Evolutionary conservation across 2,113 vertebrate genomes (phyloP), one percentile per base, ranked within the genome.

Genomic region (Amphiprion ocellaris): DNA sequence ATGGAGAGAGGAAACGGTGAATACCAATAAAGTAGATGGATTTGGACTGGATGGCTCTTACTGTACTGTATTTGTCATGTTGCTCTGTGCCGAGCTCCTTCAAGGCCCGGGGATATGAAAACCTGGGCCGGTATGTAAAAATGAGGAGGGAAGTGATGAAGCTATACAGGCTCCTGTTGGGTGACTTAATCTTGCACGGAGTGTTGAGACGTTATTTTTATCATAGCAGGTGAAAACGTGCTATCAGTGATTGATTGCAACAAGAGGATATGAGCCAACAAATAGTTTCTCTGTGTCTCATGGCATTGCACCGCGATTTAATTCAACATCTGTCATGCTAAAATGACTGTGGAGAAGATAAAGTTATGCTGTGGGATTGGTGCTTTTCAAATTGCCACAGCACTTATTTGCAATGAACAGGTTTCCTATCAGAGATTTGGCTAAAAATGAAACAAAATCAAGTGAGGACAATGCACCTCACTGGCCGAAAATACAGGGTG

Each of bases 11-110:
- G 77, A 85, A 91, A 75, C 64, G 60, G 87, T 82, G 87, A 87
- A 92, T 92, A 87, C 73, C 89, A 90, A 90, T 91, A 90, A 92
- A 90, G 82, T 81, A 84, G 74, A 87, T 72, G 60, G 74, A 86
- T 85, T 79, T 82, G 81, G 53, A 70, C 81, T 41, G 37, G 69
- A 66, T 59, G 75, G 55, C 61, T 84, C 56, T 71, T 41, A 67
- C 77, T 81, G 78, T 79, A 73, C 69, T 30, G 63, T 47, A 59
- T 81, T 81, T 87, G 77, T 85, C 81, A 79, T 78, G 75, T 81
- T 67, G 63, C 82, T 84, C 39, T 41, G 62, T 33, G 28, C 50
- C 0, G 52, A 50, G 74, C 23, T 79, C 56, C 63, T 67, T 33
- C 16, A 15, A 65, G 83, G 64, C 56, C 67, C 41, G 11, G 4